Evolutionary conservation across 2,888 invertebrate genomes (phyloP).

Genomic region (Orthonevra nobilis): DNA sequence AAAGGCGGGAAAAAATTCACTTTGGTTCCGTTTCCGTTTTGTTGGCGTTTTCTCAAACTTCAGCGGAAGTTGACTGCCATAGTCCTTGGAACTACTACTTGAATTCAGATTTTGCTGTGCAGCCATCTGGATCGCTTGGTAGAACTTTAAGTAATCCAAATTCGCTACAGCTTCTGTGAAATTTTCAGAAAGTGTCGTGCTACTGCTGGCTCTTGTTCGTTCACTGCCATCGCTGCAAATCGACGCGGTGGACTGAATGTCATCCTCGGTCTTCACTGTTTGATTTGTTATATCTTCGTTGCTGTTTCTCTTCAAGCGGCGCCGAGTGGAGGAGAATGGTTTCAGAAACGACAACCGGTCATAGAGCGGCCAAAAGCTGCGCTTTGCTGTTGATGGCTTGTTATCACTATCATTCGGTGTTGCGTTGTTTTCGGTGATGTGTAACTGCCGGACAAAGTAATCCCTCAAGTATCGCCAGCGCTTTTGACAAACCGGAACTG

Average conservation of each 20-base stretch:
- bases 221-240: slow-evolving; percentile 54
- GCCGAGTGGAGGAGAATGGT: slow-evolving; percentile 59
- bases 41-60: slow-evolving; percentile 19
- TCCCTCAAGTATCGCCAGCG: slow-evolving; percentile 72
- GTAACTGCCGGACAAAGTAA: slow-evolving; percentile 72
- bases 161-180: slow-evolving; percentile 28
- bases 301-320: slow-evolving; percentile 32
- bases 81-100: slow-evolving; percentile 9
- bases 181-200: slow-evolving; percentile 33
- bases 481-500: slow-evolving; percentile 72
- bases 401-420: slow-evolving; percentile 14
- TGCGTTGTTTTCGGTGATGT: slow-evolving; percentile 55
- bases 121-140: slow-evolving; percentile 62
- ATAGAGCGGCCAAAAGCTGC: slow-evolving; percentile 62
- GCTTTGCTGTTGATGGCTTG: slow-evolving; percentile 33
- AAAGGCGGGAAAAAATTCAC: slow-evolving; percentile 12
- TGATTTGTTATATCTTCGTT: slow-evolving; percentile 15
- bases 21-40: slow-evolving; percentile 43
- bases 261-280: slow-evolving; percentile 31
- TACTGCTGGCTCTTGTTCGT: slow-evolving; percentile 47
- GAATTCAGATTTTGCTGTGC: slow-evolving; percentile 49
- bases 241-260: slow-evolving; percentile 26
- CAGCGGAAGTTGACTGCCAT: slow-evolving; percentile 3
- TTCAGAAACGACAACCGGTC: slow-evolving; percentile 55
- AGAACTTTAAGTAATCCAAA: slow-evolving; percentile 58